Percentiles rank a stretch among this genome's conserved stretches.
Conservation (phyloP, 2,113 vertebrate genomes). For the Agelaius tricolor region DNA sequence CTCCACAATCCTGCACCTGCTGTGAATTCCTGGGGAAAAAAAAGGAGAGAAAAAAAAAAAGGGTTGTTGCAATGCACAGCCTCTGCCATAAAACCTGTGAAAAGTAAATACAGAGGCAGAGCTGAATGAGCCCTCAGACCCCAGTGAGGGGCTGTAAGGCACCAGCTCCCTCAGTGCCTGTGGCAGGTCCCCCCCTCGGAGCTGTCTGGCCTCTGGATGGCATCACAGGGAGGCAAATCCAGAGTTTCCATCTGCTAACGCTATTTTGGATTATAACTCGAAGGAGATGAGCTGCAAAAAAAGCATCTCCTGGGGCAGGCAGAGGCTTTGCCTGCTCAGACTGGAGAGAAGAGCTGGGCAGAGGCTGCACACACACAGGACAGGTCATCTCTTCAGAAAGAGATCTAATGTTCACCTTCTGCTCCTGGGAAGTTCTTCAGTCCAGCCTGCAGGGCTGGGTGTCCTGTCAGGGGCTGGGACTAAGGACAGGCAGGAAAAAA, state of each 20-base stretch:
- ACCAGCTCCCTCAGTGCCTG: neutral
- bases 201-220: neutral
- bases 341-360: neutral
- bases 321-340: neutral
- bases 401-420: neutral
- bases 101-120: neutral
- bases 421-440: neutral
- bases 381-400: neutral
- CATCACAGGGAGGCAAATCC: neutral
- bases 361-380: neutral
- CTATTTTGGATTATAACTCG: neutral
- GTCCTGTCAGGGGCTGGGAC: neutral
- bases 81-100: neutral
- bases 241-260: neutral
- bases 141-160: fast-evolving
- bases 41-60: too few species aligned
- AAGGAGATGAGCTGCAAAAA: neutral
- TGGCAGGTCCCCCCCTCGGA: neutral
- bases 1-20: neutral
- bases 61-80: neutral
- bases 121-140: neutral
- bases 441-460: neutral
- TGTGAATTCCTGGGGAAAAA: neutral
- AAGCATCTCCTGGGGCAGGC: neutral
- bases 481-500: neutral